Conservation (phyloP, 2,797 vertebrate species). For the Mus spretus region DNA sequence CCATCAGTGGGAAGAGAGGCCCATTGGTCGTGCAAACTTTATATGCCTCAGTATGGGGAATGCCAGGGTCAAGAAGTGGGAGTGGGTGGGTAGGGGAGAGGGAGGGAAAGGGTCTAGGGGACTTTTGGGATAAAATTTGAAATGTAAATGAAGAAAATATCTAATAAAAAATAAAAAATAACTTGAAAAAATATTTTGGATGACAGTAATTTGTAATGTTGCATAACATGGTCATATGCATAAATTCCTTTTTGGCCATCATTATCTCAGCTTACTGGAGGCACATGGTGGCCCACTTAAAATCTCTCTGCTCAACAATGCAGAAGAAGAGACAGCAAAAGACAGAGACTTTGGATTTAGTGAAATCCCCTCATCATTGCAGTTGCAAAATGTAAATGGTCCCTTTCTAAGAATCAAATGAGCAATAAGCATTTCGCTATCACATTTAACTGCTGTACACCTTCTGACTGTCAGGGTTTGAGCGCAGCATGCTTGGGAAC, state of each 20-base stretch:
- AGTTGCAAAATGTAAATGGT: neutral
- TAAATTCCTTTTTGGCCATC: neutral
- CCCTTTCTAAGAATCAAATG: neutral
- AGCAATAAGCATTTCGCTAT: neutral
- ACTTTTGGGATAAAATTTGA: too few relatives aligned
- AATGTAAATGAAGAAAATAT: too few relatives aligned
- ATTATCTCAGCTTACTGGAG: neutral
- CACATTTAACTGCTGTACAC: neutral
- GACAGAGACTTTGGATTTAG: neutral
- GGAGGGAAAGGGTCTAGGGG: too few relatives aligned
- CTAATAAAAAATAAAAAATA: too few relatives aligned
- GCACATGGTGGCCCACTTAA: neutral
- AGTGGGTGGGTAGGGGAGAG: too few relatives aligned
- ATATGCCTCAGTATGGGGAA: too few relatives aligned
- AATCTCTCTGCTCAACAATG: neutral
- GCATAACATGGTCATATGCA: neutral
- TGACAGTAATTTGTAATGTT: neutral
- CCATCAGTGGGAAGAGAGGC: too few relatives aligned
- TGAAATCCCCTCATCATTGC: neutral
- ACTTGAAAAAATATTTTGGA: neutral
- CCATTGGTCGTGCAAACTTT: too few relatives aligned
- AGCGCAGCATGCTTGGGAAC: neutral
- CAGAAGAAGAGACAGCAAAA: neutral
- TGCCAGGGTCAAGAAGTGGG: too few relatives aligned
- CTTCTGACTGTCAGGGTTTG: neutral